phyloP scores from a whole-genome alignment of 2,113 vertebrate species.

The Nycticebus coucang region DNA sequence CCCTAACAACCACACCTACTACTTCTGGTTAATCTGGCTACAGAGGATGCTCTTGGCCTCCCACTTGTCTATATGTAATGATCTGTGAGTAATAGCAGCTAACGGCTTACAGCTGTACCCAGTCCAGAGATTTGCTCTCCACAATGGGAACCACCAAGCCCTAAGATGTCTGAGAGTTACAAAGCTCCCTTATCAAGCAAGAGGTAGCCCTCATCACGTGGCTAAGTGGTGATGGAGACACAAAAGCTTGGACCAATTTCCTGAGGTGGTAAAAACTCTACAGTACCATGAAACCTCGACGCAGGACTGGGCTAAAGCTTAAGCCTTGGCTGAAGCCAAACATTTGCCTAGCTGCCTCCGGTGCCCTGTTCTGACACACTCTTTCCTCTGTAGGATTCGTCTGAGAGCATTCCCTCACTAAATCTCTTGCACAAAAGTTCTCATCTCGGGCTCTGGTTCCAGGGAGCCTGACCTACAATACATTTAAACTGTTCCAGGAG shows the following conservation, averaged over 20 bases:
- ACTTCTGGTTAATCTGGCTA: neutral
- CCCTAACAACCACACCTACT: neutral
- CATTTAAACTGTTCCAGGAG: neutral
- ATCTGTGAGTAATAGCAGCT: neutral
- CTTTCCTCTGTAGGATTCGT: neutral
- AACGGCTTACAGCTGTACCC: neutral
- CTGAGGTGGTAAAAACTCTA: neutral
- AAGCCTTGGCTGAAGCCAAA: neutral
- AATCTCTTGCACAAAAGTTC: neutral
- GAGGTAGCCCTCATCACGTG: neutral
- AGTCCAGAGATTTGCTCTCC: neutral
- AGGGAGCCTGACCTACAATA: neutral
- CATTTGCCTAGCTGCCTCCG: neutral
- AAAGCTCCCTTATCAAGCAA: rapidly evolving
- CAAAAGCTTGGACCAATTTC: neutral
- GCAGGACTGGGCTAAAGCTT: too few relatives aligned
- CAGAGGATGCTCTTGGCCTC: neutral
- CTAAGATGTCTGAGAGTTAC: neutral
- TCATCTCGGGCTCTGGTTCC: neutral
- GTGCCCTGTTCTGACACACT: neutral
- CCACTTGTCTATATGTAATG: neutral
- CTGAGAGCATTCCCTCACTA: neutral
- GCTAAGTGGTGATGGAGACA: neutral
- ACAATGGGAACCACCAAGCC: neutral
- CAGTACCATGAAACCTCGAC: neutral